phyloP scores from a whole-genome alignment of 2,797 vertebrate genomes.

The Anableps anableps region DNA sequence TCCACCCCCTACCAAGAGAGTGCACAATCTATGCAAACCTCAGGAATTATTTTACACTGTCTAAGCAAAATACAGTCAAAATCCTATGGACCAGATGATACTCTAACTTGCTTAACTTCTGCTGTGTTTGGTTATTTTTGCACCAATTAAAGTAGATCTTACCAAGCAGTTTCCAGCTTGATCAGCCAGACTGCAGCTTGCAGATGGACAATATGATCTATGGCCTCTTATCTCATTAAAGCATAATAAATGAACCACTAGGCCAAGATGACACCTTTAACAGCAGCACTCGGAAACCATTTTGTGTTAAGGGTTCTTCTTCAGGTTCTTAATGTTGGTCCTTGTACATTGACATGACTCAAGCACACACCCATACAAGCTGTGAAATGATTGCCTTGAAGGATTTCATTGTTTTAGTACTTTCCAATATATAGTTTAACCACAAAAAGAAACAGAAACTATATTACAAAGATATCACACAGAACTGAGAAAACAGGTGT shows the following conservation, averaged over 20 bases:
- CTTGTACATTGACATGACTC: slow-evolving; percentile 47
- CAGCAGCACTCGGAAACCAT: slow-evolving; percentile 64
- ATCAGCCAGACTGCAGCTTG: slow-evolving; percentile 33
- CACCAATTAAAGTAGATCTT: slow-evolving; percentile 51
- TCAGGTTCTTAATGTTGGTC: slow-evolving; percentile 66
- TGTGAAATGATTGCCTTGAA: background rate
- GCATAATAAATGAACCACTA: slow-evolving; percentile 67
- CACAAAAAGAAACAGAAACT: background rate
- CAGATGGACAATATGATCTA: slow-evolving; percentile 47
- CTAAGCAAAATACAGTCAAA: slow-evolving; percentile 84
- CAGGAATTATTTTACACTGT: slow-evolving; percentile 85
- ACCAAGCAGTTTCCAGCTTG: slow-evolving; percentile 32
- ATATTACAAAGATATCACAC: background rate
- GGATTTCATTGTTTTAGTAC: background rate
- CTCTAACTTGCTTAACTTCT: slow-evolving; percentile 71
- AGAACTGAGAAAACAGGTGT: background rate
- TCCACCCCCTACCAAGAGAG: slow-evolving; percentile 68
- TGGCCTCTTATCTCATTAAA: slow-evolving; percentile 74
- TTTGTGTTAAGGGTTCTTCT: slow-evolving; percentile 68
- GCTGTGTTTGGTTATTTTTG: slow-evolving; percentile 75
- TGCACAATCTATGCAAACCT: slow-evolving; percentile 70
- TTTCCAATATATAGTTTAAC: background rate
- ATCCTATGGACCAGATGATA: slow-evolving; percentile 62
- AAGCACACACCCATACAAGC: slow-evolving; percentile 6
- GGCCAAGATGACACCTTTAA: slow-evolving; percentile 65